A percentile compares a stretch with the other conserved stretches of the same genome.
phyloP scores from a whole-genome alignment of 2,888 invertebrate genomes.

The Coronaproctus castanopsis region DNA sequence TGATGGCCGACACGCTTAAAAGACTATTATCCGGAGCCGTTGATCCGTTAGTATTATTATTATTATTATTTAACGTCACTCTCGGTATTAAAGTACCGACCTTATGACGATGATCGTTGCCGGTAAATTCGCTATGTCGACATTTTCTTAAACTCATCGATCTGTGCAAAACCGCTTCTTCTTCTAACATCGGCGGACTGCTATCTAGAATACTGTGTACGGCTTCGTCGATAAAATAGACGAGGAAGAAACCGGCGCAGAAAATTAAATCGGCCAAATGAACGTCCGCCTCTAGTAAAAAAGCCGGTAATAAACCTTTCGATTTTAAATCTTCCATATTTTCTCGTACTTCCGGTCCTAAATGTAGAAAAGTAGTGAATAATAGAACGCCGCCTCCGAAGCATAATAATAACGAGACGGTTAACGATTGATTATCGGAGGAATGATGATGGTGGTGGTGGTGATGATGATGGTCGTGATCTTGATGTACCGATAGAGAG shows the following conservation, averaged over 20 bases:
- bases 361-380: constrained; percentile 41
- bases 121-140: constrained; percentile 11
- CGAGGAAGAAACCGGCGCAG: constrained; percentile 41
- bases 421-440: constrained; percentile 22
- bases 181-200: constrained; percentile 23
- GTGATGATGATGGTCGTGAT: constrained; percentile 5
- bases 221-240: constrained; percentile 39
- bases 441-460: constrained; percentile 14
- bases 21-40: constrained; percentile 11
- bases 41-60: constrained; percentile 11
- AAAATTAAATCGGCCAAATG: constrained; percentile 37
- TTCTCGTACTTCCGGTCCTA: constrained; percentile 42
- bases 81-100: constrained; percentile 22
- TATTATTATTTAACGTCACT: constrained; percentile 19
- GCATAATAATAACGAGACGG: constrained; percentile 37
- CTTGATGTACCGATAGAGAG: constrained; percentile 6
- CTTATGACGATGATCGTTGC: constrained; percentile 2
- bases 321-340: constrained; percentile 31
- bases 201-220: constrained; percentile 34
- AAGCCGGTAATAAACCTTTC: constrained; percentile 28
- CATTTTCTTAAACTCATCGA: constrained; percentile 34
- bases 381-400: constrained; percentile 44
- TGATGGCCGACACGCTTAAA: constrained; percentile 19
- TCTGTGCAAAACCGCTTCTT: constrained; percentile 30
- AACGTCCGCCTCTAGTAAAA: constrained; percentile 25